Percentiles rank a stretch among this genome's conserved stretches.
These are phyloP conservation scores for Pseudococcus viburni DNA, from an alignment of 2,888 invertebrate species.

Conservation along the genomic window DNA sequence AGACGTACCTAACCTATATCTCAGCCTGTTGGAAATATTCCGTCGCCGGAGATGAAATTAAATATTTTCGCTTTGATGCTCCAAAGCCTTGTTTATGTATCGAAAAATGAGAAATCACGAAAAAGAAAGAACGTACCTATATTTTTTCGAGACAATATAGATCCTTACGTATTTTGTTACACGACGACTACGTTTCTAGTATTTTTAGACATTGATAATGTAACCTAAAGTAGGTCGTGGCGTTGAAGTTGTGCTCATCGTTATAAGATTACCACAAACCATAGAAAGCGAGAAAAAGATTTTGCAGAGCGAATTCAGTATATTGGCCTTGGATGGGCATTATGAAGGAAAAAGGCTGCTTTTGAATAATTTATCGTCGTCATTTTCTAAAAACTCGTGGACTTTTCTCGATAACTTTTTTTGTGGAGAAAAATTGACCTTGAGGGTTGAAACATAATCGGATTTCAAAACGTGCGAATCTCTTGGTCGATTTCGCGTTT, in stretches of 20 bases:
- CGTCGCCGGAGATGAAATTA: neutral
- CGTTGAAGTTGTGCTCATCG: neutral
- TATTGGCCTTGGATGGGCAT: neutral
- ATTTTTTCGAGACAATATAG: neutral
- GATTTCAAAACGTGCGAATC: too few species aligned
- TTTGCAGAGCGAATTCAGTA: neutral
- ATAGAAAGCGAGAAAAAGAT: neutral
- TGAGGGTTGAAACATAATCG: too few species aligned
- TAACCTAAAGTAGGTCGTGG: neutral
- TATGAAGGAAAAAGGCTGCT: neutral
- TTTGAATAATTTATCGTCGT: neutral
- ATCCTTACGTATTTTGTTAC: neutral
- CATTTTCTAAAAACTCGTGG: neutral
- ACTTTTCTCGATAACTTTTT: too few species aligned
- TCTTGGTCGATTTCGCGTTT: too few species aligned
- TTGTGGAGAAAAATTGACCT: too few species aligned
- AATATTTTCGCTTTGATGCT: neutral
- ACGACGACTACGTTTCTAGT: neutral
- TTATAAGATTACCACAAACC: neutral
- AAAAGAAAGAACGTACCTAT: neutral
- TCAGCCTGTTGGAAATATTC: too few species aligned
- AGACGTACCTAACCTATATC: too few species aligned
- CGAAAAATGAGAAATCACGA: neutral
- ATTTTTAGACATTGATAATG: constrained; percentile 2
- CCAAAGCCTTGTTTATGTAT: neutral